Conservation (phyloP, 1,140 invertebrate genomes). For the Zaprionus capensis region DNA sequence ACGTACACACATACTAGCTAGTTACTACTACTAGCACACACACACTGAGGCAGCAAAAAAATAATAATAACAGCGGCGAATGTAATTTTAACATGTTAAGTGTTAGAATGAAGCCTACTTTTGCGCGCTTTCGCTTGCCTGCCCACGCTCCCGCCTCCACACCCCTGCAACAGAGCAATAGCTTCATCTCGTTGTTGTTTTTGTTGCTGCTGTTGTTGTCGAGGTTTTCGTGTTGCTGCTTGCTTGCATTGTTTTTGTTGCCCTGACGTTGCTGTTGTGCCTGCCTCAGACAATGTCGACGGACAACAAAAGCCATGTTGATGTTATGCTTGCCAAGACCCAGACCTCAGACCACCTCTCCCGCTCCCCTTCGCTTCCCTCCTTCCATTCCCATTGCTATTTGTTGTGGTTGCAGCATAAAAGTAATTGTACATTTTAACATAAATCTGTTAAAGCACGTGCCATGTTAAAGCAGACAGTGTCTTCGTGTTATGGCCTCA, state of each 20-base stretch:
- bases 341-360: conserved; percentile 23
- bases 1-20: conserved; percentile 6
- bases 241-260: conserved; percentile 47
- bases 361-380: background rate
- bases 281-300: conserved; percentile 66
- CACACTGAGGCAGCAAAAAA: background rate
- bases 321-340: conserved; percentile 43
- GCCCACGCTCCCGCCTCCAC: background rate
- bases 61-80: conserved; percentile 52
- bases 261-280: conserved; percentile 25
- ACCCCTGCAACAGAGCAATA: background rate
- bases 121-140: conserved; percentile 45
- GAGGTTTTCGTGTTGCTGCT: conserved; percentile 4
- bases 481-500: background rate
- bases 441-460: conserved; percentile 38
- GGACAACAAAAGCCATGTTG: conserved; percentile 67
- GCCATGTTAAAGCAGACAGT: conserved; percentile 6
- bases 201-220: conserved; percentile 17
- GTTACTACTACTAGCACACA: background rate
- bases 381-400: background rate
- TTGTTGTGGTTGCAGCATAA: conserved; percentile 25
- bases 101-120: conserved; percentile 80
- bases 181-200: conserved; percentile 22
- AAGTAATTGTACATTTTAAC: conserved; percentile 27
- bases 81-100: conserved; percentile 76